Base-by-base conservation (phyloP, 2,113 vertebrate genomes). In the Stigmatopora argus region DNA sequence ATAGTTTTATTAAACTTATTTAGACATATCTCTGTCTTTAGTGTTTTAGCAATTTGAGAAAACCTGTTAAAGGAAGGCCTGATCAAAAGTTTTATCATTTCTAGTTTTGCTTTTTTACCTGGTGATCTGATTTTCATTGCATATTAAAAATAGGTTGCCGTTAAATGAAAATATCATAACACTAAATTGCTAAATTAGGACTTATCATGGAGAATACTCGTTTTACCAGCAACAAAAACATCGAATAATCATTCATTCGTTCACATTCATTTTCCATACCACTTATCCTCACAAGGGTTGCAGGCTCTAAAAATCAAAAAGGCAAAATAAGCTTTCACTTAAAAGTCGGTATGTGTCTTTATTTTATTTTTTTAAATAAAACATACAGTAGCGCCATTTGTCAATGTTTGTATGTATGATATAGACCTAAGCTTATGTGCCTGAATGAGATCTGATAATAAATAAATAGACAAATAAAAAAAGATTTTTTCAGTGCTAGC, bases 101-200 rank as follows among this genome's bases (percentile, higher is more conserved):
- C 17, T 6, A 17, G 17, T 15, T 6, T 48, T 17, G 15, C 7
- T 48, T 48, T 6, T 17, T 18, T 15, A 17, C 7, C 17, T 15
- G 13, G 53, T 6, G 26, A 14, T 17, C 31, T 17, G 23, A 8
- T 58, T 35, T 58, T 58, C 15, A n/a, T 2, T 58, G 17, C n/a
- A 38, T 17, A 9, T 14, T 1, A 15, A 35, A 26, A 58, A 58
- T 18, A 2, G 34, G 55, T 34, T 35, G 31, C 2, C 34, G 17
- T 34, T 13, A 3, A 17, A 45, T 17, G 41, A 48, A 48, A 12
- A 67, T 13, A 51, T n/a, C 72, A 53, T 67, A 68, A 70, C 78
- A 84, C 80, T 83, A n/a, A n/a, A n/a, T 80, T 78, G 60, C 58
- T 46, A 57, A 72, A 78, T 65, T 61, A 72, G 69, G 62, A 61